These are phyloP conservation scores for Lepidurus apus DNA, from an alignment of 1,140 invertebrate species.

Conservation along the genomic window DNA sequence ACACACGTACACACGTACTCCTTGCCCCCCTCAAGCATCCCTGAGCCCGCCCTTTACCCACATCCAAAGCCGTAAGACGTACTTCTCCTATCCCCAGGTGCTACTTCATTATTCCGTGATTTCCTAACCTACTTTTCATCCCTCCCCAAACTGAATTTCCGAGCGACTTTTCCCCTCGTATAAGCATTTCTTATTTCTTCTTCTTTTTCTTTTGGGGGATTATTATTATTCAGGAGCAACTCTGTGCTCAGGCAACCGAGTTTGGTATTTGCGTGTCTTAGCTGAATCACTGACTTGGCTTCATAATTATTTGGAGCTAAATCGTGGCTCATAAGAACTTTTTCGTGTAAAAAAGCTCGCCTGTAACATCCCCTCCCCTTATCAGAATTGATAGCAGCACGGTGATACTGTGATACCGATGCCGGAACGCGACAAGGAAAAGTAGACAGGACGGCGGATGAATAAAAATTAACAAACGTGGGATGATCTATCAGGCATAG, in stretches of 20 bases:
- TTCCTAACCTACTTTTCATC: neutral
- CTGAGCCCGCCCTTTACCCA: neutral
- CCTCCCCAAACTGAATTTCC: neutral
- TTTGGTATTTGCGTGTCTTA: too few species aligned
- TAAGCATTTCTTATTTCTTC: neutral
- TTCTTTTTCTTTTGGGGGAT: too few species aligned
- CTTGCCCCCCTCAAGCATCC: neutral
- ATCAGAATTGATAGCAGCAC: neutral
- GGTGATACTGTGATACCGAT: neutral
- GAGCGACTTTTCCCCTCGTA: neutral
- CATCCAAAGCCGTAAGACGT: neutral
- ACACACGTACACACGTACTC: neutral
- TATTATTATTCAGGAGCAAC: too few species aligned
- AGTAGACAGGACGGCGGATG: neutral
- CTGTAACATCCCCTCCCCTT: neutral
- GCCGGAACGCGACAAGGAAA: neutral
- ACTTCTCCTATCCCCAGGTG: neutral
- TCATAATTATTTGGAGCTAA: too few species aligned
- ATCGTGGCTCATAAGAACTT: too few species aligned
- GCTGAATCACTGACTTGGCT: too few species aligned
- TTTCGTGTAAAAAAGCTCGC: too few species aligned
- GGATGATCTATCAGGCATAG: too few species aligned
- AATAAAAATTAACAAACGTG: neutral
- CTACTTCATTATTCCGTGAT: constrained; percentile 22
- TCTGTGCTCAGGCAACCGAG: too few species aligned